These are phyloP conservation scores for Protula sp. DNA, from an alignment of 2,888 invertebrate genomes.

Conservation along the genomic window DNA sequence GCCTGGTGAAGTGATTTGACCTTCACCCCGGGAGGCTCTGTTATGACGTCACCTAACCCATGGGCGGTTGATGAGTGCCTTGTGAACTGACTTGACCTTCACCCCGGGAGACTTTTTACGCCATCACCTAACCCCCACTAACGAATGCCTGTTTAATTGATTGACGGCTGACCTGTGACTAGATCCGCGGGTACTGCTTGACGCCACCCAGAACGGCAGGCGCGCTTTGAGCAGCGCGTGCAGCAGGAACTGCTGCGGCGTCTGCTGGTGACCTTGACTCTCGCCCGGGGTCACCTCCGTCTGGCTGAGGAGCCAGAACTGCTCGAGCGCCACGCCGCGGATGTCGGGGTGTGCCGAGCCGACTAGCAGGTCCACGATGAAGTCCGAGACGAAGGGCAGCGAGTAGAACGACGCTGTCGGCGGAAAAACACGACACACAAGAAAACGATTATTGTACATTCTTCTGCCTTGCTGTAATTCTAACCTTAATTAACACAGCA, in stretches of 20 bases:
- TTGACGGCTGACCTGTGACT: slow-evolving; percentile 41
- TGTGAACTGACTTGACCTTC: too few species aligned
- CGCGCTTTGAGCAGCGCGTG: slow-evolving; percentile 54
- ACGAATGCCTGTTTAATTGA: too few species aligned
- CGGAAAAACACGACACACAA: too few species aligned
- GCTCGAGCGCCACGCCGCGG: slow-evolving; percentile 51
- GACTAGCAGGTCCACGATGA: slow-evolving; percentile 56
- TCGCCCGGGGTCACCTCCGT: slow-evolving; percentile 25
- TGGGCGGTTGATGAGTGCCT: too few species aligned
- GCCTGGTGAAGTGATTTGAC: too few species aligned
- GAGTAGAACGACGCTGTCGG: slow-evolving; percentile 52
- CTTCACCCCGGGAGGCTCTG: too few species aligned
- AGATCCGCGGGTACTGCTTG: slow-evolving; percentile 52
- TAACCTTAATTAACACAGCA: too few species aligned
- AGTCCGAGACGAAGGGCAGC: slow-evolving; percentile 53
- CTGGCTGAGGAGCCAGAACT: slow-evolving; percentile 52
- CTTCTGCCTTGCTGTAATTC: too few species aligned
- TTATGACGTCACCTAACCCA: too few species aligned
- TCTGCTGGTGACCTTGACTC: slow-evolving; percentile 25
- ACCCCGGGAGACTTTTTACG: too few species aligned
- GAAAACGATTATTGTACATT: too few species aligned
- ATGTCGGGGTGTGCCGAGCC: slow-evolving; percentile 52
- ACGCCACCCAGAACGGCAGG: slow-evolving; percentile 56
- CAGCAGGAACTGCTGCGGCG: slow-evolving; percentile 48
- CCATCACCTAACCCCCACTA: too few species aligned